phyloP scores from a whole-genome alignment of 2,797 vertebrate genomes.

The Nyctibius grandis region DNA sequence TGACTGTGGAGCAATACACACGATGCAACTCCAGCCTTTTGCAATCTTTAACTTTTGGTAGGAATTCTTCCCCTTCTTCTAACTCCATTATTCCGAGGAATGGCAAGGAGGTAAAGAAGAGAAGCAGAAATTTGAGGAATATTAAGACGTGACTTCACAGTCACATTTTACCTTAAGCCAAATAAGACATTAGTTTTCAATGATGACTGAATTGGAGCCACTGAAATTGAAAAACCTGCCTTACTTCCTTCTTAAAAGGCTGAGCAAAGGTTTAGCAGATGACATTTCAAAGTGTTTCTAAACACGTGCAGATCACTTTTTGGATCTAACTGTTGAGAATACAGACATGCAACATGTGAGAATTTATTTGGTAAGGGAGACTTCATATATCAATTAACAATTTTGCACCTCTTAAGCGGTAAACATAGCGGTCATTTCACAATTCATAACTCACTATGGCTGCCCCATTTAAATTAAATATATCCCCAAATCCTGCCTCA shows the following conservation, averaged over 20 bases:
- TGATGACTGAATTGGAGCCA: background rate
- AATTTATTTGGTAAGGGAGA: background rate
- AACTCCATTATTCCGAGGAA: background rate
- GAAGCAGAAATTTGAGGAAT: background rate
- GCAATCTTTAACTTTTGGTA: background rate
- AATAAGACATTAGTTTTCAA: background rate
- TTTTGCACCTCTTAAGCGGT: background rate
- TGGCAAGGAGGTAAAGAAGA: background rate
- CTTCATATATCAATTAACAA: background rate
- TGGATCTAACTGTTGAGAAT: background rate
- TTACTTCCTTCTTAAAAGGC: background rate
- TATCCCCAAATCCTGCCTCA: conserved; percentile 55
- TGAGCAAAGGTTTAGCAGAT: background rate
- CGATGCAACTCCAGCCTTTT: background rate
- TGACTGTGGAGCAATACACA: background rate
- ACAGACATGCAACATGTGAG: background rate
- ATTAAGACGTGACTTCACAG: background rate
- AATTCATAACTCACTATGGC: conserved; percentile 30
- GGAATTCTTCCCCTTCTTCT: background rate
- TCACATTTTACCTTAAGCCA: background rate
- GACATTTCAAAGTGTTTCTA: background rate
- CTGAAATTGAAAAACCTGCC: background rate
- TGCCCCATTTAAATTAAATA: conserved; percentile 36
- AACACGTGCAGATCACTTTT: background rate
- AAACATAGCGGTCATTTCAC: conserved; percentile 12